Percentiles rank a stretch among this genome's conserved stretches.
Evolutionary conservation across 2,113 vertebrate species (phyloP).

Genomic region (Rousettus leschenaultii): DNA sequence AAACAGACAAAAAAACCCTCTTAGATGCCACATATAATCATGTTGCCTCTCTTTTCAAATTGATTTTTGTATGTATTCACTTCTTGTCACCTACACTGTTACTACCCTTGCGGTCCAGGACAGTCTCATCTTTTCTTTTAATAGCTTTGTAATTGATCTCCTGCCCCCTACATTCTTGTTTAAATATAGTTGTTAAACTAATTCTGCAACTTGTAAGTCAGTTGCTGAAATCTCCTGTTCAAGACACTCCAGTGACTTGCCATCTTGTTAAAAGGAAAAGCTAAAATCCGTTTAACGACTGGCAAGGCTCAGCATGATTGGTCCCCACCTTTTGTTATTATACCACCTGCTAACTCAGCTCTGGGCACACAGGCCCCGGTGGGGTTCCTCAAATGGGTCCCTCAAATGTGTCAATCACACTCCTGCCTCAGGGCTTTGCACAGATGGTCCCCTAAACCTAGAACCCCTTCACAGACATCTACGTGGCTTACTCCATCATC

Average conservation of each 20-base stretch:
- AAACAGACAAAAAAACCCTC: background rate
- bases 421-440: background rate
- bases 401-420: accelerated
- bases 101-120: background rate
- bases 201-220: background rate
- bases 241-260: background rate
- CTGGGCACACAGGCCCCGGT: accelerated
- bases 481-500: accelerated
- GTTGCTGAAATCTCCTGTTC: background rate
- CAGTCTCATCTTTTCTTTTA: background rate
- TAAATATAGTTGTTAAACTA: background rate
- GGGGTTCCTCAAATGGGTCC: too few relatives aligned
- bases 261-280: background rate
- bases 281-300: background rate
- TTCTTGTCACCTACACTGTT: background rate
- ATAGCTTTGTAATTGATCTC: background rate
- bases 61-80: background rate
- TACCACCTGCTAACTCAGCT: too few relatives aligned
- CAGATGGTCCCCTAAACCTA: too few relatives aligned
- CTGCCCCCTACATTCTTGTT: background rate
- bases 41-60: background rate
- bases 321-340: background rate
- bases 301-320: too few relatives aligned
- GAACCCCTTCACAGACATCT: accelerated
- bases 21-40: background rate